phyloP scores from a whole-genome alignment of 2,797 vertebrate species.

The Neosilurus hyrtlii region DNA sequence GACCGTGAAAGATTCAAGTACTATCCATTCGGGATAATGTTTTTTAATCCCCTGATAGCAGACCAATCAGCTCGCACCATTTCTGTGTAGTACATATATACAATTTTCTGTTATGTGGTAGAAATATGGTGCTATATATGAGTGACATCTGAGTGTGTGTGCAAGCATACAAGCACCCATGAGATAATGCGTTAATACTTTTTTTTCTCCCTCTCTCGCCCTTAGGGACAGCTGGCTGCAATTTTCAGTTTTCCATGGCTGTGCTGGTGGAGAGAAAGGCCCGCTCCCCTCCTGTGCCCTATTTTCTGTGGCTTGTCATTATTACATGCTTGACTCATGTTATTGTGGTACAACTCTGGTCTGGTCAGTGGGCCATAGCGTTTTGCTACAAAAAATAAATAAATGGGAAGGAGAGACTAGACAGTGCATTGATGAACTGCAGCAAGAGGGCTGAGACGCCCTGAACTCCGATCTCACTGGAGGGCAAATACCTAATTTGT shows the following conservation, averaged over 20 bases:
- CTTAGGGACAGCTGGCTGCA: slow-evolving; percentile 33
- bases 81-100: too few species aligned
- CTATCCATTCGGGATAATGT: too few species aligned
- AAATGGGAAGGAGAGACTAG: not conserved
- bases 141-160: not conserved
- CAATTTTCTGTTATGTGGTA: not conserved
- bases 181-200: slow-evolving; percentile 8
- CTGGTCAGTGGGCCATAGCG: slow-evolving; percentile 24
- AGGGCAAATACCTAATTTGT: slow-evolving; percentile 51
- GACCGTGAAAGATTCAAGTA: too few species aligned
- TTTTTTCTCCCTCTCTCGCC: slow-evolving; percentile 27
- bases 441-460: slow-evolving; percentile 11
- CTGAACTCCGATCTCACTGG: not conserved
- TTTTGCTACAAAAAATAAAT: not conserved
- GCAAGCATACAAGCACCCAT: not conserved
- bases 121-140: not conserved
- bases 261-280: slow-evolving; percentile 8
- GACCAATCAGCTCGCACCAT: too few species aligned
- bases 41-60: too few species aligned
- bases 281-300: slow-evolving; percentile 18
- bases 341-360: slow-evolving; percentile 26
- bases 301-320: slow-evolving; percentile 24
- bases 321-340: slow-evolving; percentile 35
- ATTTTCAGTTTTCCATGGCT: slow-evolving; percentile 36
- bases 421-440: not conserved